Evolutionary conservation across 64 coral and sea anemone genomes (phyloP), one percentile per base, ranked within the genome.

Genomic region (Dendrophyllia cribrosa): DNA sequence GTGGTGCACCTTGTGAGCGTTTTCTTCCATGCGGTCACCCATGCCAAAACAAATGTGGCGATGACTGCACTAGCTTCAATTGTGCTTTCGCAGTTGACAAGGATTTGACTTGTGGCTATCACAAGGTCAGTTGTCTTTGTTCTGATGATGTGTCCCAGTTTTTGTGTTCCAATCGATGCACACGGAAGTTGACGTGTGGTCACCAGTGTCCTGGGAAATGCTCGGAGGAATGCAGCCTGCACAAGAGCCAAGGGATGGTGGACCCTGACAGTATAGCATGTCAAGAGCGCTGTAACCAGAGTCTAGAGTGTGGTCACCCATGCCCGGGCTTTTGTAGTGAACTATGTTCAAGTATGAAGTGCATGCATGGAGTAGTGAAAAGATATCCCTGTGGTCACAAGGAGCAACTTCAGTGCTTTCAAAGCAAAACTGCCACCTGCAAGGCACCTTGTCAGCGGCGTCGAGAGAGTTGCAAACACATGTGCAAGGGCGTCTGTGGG

Each of bases 351-450:
- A 63, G 14, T 20, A 6, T 63, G 25, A 81, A 34, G 7, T 81
- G 78, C 15, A 19, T 3, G 3, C 59, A 16, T 5, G 23, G 13
- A 66, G 75, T 95, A 34, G 53, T 79, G 22, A 48, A 91, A 19
- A 20, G 11, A n/a, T 87, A 91, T 72, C 43, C 14, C 5, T 95
- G 94, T 23, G 89, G 84, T 47, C 94, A 95, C 59, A 66, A 47
- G n/a, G 46, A 91, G 46, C 22, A 12, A 60, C 15, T 60, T 8
- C 13, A 45, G 9, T 95, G 89, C 17, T 51, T 64, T 66, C 0
- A 81, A 63, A 43, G 56, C 9, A 56, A 20, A 51, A 78, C 46
- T 0, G 87, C 87, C 8, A 78, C 43, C 50, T 89, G 87, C 24
- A 62, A 51, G 21, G 46, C n/a, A 25, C 74, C 19, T 19, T 89